Conservation (phyloP, 2,888 invertebrate genomes). For the Drosophila algonquin region DNA sequence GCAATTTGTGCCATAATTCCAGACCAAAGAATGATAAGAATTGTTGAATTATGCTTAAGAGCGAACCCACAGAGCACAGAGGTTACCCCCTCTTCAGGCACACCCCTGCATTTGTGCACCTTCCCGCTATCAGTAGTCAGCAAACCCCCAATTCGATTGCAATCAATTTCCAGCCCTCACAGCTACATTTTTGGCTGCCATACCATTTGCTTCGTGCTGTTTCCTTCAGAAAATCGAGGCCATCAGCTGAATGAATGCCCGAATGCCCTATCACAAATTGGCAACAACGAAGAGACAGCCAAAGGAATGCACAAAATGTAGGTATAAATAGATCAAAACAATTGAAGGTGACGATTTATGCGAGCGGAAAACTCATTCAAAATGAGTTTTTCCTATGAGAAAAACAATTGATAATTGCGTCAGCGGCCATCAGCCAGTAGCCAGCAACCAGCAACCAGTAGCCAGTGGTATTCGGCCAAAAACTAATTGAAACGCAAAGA, state of each 20-base stretch:
- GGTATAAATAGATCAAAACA: conserved; percentile 8
- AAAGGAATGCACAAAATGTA: background rate
- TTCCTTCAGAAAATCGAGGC: conserved; percentile 8
- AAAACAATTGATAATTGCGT: conserved; percentile 71
- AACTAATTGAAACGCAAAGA: conserved; percentile 30
- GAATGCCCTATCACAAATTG: conserved; percentile 13
- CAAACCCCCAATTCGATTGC: background rate
- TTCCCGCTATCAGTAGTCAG: background rate
- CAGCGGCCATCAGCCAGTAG: conserved; percentile 38
- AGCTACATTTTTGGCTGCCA: background rate
- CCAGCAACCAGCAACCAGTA: too few relatives aligned
- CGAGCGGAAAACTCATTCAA: background rate
- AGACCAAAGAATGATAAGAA: conserved; percentile 11
- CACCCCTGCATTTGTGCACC: background rate
- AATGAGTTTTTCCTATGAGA: background rate
- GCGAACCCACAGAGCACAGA: too few relatives aligned
- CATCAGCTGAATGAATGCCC: background rate
- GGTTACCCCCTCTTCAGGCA: background rate
- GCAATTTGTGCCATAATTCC: conserved; percentile 20
- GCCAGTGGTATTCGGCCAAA: background rate
- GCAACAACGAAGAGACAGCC: background rate
- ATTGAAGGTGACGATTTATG: background rate
- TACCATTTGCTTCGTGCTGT: background rate
- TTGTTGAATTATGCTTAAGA: background rate
- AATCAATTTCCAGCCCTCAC: conserved; percentile 18